Evolutionary conservation across 2,797 vertebrate genomes (phyloP).

Genomic region (Podarcis lilfordi): DNA sequence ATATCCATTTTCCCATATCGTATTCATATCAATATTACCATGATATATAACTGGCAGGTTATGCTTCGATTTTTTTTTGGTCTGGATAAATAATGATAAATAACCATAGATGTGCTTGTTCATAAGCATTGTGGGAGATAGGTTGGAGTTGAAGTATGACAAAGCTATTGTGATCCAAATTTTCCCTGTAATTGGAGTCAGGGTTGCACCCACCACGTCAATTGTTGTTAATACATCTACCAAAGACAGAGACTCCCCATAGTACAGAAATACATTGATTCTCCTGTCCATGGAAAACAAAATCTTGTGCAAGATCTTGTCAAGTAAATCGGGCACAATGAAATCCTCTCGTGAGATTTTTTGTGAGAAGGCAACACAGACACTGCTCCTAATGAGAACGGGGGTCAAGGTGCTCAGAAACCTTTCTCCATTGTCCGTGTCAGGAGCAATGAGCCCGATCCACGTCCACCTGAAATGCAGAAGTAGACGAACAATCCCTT

Average conservation of each 20-base stretch:
- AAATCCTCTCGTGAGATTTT: not conserved
- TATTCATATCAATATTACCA: no score
- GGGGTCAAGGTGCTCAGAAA: not conserved
- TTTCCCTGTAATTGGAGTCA: not conserved
- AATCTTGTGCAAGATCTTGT: no score
- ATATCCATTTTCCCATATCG: no score
- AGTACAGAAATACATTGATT: not conserved
- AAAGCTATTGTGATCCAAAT: not conserved
- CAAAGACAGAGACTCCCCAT: not conserved
- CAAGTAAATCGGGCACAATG: not conserved
- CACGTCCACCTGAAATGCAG: no score
- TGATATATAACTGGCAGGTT: no score
- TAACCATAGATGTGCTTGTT: no score
- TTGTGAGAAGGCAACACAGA: not conserved
- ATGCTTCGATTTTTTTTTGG: no score
- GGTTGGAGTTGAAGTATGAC: not conserved
- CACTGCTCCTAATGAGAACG: not conserved
- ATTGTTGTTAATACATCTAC: no score
- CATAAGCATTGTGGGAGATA: not conserved
- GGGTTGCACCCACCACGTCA: no score
- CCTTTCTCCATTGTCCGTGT: not conserved
- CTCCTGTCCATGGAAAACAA: not conserved
- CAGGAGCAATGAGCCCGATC: not conserved
- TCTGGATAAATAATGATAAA: no score
- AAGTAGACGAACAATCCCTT: no score